Evolutionary conservation across 2,113 vertebrate genomes (phyloP).

Genomic region (Chaenocephalus aceratus): DNA sequence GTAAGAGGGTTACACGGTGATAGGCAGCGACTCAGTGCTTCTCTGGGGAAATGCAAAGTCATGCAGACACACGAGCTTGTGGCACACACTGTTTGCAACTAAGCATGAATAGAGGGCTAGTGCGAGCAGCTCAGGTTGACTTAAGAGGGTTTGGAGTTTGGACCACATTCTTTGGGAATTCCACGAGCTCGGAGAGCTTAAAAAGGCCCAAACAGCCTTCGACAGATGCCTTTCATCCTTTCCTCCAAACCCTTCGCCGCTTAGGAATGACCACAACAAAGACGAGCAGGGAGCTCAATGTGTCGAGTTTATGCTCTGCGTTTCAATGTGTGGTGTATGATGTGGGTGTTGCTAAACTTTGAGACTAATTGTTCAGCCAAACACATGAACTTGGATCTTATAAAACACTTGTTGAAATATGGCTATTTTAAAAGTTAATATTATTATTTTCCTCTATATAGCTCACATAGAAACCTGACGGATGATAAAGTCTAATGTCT

Average conservation of each 20-base stretch:
- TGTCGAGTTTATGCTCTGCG: constrained; percentile 32
- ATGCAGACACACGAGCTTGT: constrained; percentile 31
- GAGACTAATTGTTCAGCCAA: background rate
- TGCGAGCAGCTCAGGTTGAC: constrained; percentile 68
- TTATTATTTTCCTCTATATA: background rate
- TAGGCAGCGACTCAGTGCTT: constrained; percentile 43
- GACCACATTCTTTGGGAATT: constrained; percentile 77
- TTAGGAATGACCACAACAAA: constrained; percentile 62
- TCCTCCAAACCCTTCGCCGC: constrained; percentile 45
- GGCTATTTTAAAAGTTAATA: background rate
- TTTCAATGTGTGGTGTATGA: constrained; percentile 30
- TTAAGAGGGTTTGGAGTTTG: constrained; percentile 78
- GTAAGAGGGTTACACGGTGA: constrained; percentile 68
- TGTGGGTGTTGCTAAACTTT: constrained; percentile 20
- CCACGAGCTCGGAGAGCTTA: constrained; percentile 70
- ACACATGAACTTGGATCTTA: constrained; percentile 1
- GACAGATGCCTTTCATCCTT: constrained; percentile 69
- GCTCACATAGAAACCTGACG: background rate
- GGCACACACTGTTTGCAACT: constrained; percentile 19
- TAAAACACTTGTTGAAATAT: background rate
- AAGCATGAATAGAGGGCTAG: constrained; percentile 47
- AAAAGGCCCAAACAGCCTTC: constrained; percentile 66
- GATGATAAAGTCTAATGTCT: background rate
- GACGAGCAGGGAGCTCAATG: constrained; percentile 16
- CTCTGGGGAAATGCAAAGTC: constrained; percentile 45